phyloP scores from a whole-genome alignment of 2,888 invertebrate genomes.

The Amblyjoppa proteus region DNA sequence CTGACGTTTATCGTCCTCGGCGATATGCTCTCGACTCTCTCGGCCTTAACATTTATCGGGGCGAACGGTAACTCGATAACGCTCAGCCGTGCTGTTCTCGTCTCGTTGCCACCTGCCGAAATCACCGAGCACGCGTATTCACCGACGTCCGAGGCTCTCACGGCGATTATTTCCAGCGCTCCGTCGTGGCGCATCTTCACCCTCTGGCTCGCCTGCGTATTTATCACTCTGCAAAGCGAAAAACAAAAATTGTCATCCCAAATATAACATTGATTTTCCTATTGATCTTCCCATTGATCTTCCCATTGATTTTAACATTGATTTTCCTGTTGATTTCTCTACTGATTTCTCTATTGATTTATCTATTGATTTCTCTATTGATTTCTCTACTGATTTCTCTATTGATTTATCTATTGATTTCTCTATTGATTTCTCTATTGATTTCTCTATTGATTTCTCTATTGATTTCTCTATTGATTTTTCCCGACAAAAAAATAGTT shows the following conservation, averaged over 20 bases:
- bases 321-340: no score
- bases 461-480: no score
- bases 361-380: no score
- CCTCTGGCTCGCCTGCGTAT: conserved; percentile 89
- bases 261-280: no score
- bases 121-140: conserved; percentile 96
- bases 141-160: conserved; percentile 96
- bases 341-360: no score
- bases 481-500: no score
- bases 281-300: no score
- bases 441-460: no score
- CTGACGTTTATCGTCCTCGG: conserved; percentile 94
- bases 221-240: conserved; percentile 85
- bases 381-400: no score
- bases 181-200: conserved; percentile 93
- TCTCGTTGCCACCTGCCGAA: conserved; percentile 97
- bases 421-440: no score
- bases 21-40: conserved; percentile 88
- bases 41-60: conserved; percentile 94
- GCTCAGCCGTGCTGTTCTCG: conserved; percentile 92
- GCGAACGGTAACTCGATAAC: conserved; percentile 98
- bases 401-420: no score
- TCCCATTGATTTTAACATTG: no score
- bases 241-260: neutral
- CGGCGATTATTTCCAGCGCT: conserved; percentile 94